Conservation (phyloP, 2,113 vertebrate species). For the Podocnemis expansa region DNA sequence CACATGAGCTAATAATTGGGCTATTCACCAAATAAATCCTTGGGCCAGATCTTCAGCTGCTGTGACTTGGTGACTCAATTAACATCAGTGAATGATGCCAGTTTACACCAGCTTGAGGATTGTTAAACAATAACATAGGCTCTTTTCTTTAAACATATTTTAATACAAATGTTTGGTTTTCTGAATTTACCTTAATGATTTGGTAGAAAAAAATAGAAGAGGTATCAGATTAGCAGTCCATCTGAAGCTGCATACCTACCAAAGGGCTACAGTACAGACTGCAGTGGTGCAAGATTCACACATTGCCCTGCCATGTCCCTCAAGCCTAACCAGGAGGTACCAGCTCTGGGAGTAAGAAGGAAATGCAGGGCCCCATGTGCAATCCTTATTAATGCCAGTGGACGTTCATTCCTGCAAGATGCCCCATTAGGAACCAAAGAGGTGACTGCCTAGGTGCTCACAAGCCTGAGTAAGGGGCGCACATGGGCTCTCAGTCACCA, state of each 20-base stretch:
- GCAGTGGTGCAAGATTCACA: neutral
- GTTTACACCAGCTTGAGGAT: conserved; percentile 31
- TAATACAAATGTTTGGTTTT: neutral
- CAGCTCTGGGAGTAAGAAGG: neutral
- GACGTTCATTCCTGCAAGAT: neutral
- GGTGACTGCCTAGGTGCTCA: neutral
- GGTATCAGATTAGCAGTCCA: neutral
- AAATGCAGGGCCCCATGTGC: neutral
- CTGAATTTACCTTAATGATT: neutral
- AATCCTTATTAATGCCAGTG: neutral
- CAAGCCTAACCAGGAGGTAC: neutral
- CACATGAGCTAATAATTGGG: neutral
- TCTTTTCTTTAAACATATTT: neutral
- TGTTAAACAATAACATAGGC: neutral
- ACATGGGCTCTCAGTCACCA: neutral
- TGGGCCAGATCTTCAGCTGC: conserved; percentile 50
- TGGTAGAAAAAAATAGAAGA: neutral
- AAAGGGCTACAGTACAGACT: neutral
- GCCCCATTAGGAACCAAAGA: neutral
- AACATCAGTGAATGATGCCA: conserved; percentile 6
- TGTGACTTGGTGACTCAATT: conserved; percentile 41
- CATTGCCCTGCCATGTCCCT: neutral
- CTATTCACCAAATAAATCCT: conserved; percentile 48
- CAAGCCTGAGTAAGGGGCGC: neutral
- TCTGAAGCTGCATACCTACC: neutral